phyloP scores from a whole-genome alignment of 2,888 invertebrate genomes.

The Andrena marginata region DNA sequence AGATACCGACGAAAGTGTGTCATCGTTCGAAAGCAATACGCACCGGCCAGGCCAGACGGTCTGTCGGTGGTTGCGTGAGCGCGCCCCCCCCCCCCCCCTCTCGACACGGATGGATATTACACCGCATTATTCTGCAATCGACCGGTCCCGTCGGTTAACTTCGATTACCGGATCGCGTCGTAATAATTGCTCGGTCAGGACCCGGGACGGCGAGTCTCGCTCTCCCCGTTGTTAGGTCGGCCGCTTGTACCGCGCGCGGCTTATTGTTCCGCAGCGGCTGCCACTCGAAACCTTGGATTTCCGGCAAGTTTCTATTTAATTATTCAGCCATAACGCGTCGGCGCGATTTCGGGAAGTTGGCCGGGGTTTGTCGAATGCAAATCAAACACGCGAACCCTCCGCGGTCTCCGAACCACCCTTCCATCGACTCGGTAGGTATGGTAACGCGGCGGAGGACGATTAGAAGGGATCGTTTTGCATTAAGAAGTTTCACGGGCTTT shows the following conservation, averaged over 20 bases:
- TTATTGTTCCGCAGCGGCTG: conserved; percentile 27
- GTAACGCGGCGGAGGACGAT: not conserved
- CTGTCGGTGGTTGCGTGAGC: conserved; percentile 63
- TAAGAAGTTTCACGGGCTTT: conserved; percentile 1
- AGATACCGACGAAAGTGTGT: conserved; percentile 64
- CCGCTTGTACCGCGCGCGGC: conserved; percentile 21
- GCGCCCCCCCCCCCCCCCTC: conserved; percentile 23
- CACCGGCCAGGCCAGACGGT: conserved; percentile 38
- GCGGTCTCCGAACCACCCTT: not conserved
- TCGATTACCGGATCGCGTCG: conserved; percentile 59
- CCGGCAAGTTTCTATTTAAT: conserved; percentile 29
- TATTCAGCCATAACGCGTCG: conserved; percentile 28
- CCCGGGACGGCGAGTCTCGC: conserved; percentile 35
- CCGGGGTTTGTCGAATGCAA: not conserved
- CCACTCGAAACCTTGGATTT: conserved; percentile 34
- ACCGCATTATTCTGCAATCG: conserved; percentile 58
- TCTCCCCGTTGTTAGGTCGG: conserved; percentile 58
- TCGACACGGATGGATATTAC: conserved; percentile 46
- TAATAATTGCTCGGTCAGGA: conserved; percentile 58
- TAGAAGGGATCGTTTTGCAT: not conserved
- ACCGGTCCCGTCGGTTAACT: conserved; percentile 61
- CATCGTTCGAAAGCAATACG: conserved; percentile 63
- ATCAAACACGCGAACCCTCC: not conserved
- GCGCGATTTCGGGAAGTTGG: not conserved
- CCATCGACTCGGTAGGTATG: not conserved